Evolutionary conservation across 2,113 vertebrate species (phyloP).

Genomic region (Henicopernis longicauda): DNA sequence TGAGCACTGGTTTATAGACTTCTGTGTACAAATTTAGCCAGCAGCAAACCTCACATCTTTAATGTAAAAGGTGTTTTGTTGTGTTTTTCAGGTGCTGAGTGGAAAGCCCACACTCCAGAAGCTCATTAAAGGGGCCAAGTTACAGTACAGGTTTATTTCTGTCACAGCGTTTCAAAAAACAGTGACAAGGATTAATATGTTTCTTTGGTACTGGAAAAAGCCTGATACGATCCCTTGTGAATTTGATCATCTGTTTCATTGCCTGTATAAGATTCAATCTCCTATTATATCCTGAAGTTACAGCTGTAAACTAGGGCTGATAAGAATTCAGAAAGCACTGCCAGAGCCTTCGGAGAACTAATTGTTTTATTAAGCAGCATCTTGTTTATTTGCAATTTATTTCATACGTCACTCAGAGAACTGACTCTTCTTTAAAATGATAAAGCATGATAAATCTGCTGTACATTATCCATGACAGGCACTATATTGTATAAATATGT

Average conservation of each 20-base stretch:
- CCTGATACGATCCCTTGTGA: slow-evolving; percentile 83
- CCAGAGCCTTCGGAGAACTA: slow-evolving; percentile 62
- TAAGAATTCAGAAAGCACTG: slow-evolving; percentile 80
- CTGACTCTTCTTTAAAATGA: slow-evolving; percentile 20
- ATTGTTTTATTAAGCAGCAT: slow-evolving; percentile 76
- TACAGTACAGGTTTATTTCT: slow-evolving; percentile 87
- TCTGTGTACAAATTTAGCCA: slow-evolving; percentile 87
- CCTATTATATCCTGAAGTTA: slow-evolving; percentile 86
- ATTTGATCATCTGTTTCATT: slow-evolving; percentile 90
- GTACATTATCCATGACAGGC: slow-evolving; percentile 41
- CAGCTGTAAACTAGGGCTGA: slow-evolving; percentile 82
- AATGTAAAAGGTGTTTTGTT: slow-evolving; percentile 88
- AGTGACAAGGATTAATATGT: slow-evolving; percentile 91
- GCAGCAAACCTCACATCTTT: slow-evolving; percentile 85
- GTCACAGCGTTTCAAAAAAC: slow-evolving; percentile 84
- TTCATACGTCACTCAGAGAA: slow-evolving; percentile 47
- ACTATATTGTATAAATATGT: slow-evolving; percentile 64
- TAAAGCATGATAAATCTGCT: slow-evolving; percentile 37
- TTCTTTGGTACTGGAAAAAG: slow-evolving; percentile 85
- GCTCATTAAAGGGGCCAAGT: slow-evolving; percentile 85
- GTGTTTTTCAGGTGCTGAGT: slow-evolving; percentile 84
- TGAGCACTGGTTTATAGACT: slow-evolving; percentile 83
- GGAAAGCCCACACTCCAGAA: slow-evolving; percentile 80
- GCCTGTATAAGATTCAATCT: slow-evolving; percentile 78
- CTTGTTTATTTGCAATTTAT: slow-evolving; percentile 73